phyloP scores from a whole-genome alignment of 2,888 invertebrate species.

The Macaria liturata region DNA sequence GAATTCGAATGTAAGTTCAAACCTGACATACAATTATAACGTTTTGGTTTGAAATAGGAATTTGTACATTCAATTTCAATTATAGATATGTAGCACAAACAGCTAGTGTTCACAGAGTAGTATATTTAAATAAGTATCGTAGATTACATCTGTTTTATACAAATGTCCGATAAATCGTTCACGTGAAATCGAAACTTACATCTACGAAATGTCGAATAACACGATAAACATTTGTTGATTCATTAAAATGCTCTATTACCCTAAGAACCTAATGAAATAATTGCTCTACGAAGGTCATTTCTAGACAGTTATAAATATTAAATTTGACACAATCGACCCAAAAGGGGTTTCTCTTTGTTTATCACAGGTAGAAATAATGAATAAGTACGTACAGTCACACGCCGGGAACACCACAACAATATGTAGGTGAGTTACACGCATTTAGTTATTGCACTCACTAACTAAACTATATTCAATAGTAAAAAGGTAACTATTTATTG shows the following conservation, averaged over 20 bases:
- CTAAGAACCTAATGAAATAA: conserved; percentile 15
- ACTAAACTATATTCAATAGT: conserved; percentile 23
- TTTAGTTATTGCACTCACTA: conserved; percentile 19
- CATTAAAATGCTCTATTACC: conserved; percentile 10
- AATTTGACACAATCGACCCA: conserved; percentile 39
- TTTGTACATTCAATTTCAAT: no score
- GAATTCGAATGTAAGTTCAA: not conserved
- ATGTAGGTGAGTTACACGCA: conserved; percentile 12
- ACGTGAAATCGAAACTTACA: no score
- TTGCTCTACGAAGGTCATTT: conserved; percentile 20
- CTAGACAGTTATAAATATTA: conserved; percentile 26
- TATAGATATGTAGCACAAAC: no score
- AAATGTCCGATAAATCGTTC: no score
- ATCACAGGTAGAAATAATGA: conserved; percentile 37
- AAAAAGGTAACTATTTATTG: conserved; percentile 33
- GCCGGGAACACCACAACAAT: conserved; percentile 21
- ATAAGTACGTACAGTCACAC: conserved; percentile 35
- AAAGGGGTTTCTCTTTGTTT: conserved; percentile 31
- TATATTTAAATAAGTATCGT: no score
- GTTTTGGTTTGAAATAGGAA: no score
- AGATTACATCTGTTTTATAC: no score
- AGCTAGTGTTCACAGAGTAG: no score
- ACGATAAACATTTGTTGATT: not conserved
- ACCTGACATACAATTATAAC: no score
- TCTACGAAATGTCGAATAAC: no score